A percentile compares a stretch with the other conserved stretches of the same genome.
Conservation (phyloP, 1,140 invertebrate genomes). For the Argopecten irradians region DNA sequence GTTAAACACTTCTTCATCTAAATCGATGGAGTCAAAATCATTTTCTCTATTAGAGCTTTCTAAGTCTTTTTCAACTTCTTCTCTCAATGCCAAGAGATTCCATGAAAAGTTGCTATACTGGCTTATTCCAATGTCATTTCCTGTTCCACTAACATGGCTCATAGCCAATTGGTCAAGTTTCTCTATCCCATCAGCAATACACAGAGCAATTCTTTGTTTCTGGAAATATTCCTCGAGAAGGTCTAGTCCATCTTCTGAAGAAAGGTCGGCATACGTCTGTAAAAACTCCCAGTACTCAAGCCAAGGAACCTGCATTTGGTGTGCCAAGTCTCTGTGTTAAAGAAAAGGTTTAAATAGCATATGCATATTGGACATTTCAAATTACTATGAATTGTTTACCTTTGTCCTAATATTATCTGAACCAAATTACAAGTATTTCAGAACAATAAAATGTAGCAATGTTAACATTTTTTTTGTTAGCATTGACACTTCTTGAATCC, state of each 20-base stretch:
- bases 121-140: not conserved
- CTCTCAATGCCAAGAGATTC: not conserved
- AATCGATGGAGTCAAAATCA: conserved; percentile 6
- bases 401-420: no score
- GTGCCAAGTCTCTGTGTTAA: conserved; percentile 83
- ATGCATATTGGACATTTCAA: not conserved
- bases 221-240: conserved; percentile 86
- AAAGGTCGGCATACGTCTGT: conserved; percentile 86
- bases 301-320: conserved; percentile 87
- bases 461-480: no score
- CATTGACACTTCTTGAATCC: no score
- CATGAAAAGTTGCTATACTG: conserved; percentile 13
- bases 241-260: conserved; percentile 83
- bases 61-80: conserved; percentile 17
- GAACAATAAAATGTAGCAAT: no score
- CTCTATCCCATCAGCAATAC: conserved; percentile 45
- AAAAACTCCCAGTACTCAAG: conserved; percentile 94
- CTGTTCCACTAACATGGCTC: not conserved
- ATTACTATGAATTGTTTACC: not conserved
- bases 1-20: not conserved
- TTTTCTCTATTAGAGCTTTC: not conserved
- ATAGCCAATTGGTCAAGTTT: conserved; percentile 35
- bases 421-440: no score
- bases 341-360: not conserved
- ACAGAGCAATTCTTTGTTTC: conserved; percentile 65